Base-by-base conservation (phyloP, 2,113 vertebrate genomes). In the Cinclus mexicanus region DNA sequence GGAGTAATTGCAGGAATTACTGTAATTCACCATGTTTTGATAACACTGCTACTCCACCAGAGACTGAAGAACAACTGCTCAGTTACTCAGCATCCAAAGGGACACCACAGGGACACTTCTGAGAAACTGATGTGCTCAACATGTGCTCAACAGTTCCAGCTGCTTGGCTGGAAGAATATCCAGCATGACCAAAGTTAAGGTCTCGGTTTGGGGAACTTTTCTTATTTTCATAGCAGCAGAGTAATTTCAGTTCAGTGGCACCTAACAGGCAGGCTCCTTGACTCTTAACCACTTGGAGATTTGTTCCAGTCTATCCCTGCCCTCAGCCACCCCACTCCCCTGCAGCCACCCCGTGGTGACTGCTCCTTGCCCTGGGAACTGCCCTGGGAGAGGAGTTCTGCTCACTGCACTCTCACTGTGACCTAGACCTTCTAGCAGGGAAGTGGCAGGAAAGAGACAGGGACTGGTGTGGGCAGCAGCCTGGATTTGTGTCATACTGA, bases 321-420 rank as follows among this genome's bases (percentile, higher is more conserved):
- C n/a, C 53, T 52, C 55, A 2, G 1, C 20, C 37, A n/a, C 16
- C 33, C 10, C 12, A 1, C 4, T 33, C 2, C 19, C 10, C 56
- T 31, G 20, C 35, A 56, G 61, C 15, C 24, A 75, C 23, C 18
- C 14, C 0, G 0, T 6, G 8, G n/a, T 0, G 1, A 20, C 35
- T 22, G 42, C 10, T 20, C 42, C 1, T 0, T 0, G 0, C 15
- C 35, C 14, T 8, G 0, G 0, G 28, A 39, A 21, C 14, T 9
- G 60, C 15, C 31, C 46, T 59, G 10, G 28, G 44, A 63, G 55
- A 37, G 42, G n/a, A 20, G 15, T 15, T 24, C 14, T 78, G 76
- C 19, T 39, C 41, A 4, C 29, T 46, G 41, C 3, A 9, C 7
- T 39, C 55, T 29, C 15, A 20, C 21, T 17, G 1, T 1, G 5